Percentiles rank a stretch among this genome's conserved stretches.
Conservation (phyloP, 2,797 vertebrate species). For the Chloroceryle amazona region DNA sequence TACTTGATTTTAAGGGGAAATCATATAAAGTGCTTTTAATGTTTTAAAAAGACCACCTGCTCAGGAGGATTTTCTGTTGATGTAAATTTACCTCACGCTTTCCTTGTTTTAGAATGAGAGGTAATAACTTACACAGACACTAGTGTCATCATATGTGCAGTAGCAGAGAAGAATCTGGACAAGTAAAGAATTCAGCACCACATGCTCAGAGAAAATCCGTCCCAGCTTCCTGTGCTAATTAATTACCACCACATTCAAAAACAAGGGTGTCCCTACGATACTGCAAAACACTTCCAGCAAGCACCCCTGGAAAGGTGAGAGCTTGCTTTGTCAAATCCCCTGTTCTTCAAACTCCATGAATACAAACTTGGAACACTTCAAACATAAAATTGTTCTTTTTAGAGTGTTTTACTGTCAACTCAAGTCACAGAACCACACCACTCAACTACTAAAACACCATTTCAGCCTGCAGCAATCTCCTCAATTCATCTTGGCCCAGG, state of each 20-base stretch:
- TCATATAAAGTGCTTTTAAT: neutral
- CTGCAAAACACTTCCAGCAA: neutral
- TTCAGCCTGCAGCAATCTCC: neutral
- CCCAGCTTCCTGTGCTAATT: neutral
- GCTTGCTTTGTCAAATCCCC: neutral
- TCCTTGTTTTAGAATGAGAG: neutral
- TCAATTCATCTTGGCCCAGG: neutral
- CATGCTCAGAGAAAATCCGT: neutral
- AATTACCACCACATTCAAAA: neutral
- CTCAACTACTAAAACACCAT: neutral
- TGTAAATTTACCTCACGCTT: neutral
- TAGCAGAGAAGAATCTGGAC: neutral
- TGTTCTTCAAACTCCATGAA: neutral
- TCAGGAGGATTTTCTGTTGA: neutral
- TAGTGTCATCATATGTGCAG: neutral
- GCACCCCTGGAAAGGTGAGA: neutral
- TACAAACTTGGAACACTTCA: neutral
- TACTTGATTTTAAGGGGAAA: neutral
- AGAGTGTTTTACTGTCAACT: neutral
- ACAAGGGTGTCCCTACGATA: neutral
- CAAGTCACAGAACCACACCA: neutral
- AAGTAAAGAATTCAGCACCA: neutral
- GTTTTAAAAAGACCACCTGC: neutral
- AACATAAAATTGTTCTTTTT: neutral
- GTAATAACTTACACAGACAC: neutral